phyloP scores from a whole-genome alignment of 2,888 invertebrate species.

The Macaria liturata region DNA sequence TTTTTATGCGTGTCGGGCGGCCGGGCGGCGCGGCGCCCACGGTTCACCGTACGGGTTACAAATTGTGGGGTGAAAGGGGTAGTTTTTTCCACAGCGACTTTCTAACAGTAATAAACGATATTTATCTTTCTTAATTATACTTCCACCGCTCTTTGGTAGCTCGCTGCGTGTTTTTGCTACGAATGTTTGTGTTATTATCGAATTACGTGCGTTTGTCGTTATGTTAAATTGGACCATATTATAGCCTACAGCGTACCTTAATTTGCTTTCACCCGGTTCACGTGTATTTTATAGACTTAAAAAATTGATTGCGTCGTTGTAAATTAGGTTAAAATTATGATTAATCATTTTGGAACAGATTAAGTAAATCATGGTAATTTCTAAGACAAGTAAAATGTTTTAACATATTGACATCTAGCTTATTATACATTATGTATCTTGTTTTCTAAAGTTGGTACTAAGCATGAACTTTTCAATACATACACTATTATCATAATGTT shows the following conservation, averaged over 20 bases:
- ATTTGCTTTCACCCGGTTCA: constrained; percentile 16
- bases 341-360: too few species aligned
- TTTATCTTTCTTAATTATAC: constrained; percentile 84
- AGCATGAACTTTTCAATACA: too few species aligned
- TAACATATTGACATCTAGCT: too few species aligned
- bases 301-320: background rate
- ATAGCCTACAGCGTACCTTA: constrained; percentile 40
- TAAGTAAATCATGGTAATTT: too few species aligned
- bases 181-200: constrained; percentile 76
- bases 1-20: constrained; percentile 75
- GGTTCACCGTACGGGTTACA: constrained; percentile 83
- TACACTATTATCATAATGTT: too few species aligned
- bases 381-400: too few species aligned
- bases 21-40: constrained; percentile 69
- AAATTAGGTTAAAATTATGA: too few species aligned
- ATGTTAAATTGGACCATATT: constrained; percentile 52
- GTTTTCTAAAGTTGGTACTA: too few species aligned
- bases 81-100: constrained; percentile 83
- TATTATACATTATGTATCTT: too few species aligned
- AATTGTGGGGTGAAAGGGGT: constrained; percentile 84
- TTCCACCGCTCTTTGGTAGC: constrained; percentile 76
- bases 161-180: constrained; percentile 73
- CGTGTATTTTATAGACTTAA: background rate
- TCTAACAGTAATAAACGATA: constrained; percentile 83
- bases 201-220: constrained; percentile 76